phyloP scores from a whole-genome alignment of 2,888 invertebrate species.

The Philopedon plagiatum region DNA sequence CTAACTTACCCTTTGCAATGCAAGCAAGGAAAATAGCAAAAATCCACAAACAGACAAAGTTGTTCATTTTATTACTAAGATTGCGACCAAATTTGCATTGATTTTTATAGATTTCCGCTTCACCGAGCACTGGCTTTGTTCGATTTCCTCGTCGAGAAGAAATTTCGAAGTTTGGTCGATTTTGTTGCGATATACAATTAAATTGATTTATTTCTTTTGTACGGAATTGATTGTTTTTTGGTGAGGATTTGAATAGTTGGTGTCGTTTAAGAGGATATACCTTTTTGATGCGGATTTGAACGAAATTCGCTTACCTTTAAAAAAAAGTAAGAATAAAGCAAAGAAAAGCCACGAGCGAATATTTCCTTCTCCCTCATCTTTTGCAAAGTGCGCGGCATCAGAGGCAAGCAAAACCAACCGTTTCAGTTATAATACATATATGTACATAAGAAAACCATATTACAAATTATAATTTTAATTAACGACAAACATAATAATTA shows the following conservation, averaged over 20 bases:
- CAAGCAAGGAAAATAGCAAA: slow-evolving; percentile 9
- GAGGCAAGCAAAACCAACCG: too few relatives aligned
- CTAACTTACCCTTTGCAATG: slow-evolving; percentile 18
- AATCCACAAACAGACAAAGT: slow-evolving; percentile 18
- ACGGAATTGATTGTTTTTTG: neutral
- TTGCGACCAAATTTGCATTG: slow-evolving; percentile 8
- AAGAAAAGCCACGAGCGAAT: too few relatives aligned
- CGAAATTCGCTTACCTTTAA: neutral
- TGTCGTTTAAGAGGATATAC: slow-evolving; percentile 19
- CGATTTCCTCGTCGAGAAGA: slow-evolving; percentile 2
- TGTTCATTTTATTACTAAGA: slow-evolving; percentile 15
- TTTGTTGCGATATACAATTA: slow-evolving; percentile 18
- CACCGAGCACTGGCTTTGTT: slow-evolving; percentile 12
- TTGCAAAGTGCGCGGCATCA: too few relatives aligned
- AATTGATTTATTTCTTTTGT: neutral
- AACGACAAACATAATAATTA: too few relatives aligned
- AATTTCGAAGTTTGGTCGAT: slow-evolving; percentile 12
- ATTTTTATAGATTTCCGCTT: slow-evolving; percentile 45
- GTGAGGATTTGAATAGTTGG: neutral
- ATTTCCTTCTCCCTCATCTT: too few relatives aligned
- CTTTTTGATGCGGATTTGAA: neutral
- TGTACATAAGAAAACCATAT: too few relatives aligned
- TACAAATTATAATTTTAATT: too few relatives aligned
- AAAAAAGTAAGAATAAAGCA: too few relatives aligned
- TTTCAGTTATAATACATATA: too few relatives aligned